A percentile compares a stretch with the other conserved stretches of the same genome.
Evolutionary conservation across 2,113 vertebrate species (phyloP).

Genomic region (Stigmatopora argus): DNA sequence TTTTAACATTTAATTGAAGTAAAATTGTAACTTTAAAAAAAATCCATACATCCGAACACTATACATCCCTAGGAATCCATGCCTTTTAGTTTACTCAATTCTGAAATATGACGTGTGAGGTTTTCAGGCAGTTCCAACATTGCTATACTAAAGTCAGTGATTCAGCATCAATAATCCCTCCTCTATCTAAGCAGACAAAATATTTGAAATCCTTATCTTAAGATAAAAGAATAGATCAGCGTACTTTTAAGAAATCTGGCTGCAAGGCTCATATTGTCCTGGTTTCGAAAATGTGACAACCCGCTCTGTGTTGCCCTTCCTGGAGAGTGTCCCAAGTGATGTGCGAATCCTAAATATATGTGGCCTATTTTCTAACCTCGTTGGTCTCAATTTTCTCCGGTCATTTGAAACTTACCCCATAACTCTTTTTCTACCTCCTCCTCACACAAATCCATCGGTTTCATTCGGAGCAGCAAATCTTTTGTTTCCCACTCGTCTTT

Average conservation of each 20-base stretch:
- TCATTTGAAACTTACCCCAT: conserved; percentile 56
- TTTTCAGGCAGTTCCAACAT: neutral
- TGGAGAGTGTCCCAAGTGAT: conserved; percentile 17
- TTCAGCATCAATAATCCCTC: neutral
- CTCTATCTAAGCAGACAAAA: neutral
- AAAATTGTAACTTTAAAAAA: too few species aligned
- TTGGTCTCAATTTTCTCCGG: conserved; percentile 62
- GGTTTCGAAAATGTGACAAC: conserved; percentile 62
- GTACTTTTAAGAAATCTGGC: neutral
- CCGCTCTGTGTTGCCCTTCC: conserved; percentile 48
- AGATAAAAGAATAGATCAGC: neutral
- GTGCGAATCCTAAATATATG: conserved; percentile 63
- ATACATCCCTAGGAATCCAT: too few species aligned
- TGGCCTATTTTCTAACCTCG: conserved; percentile 67
- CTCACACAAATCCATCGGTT: conserved; percentile 14
- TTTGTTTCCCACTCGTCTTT: conserved; percentile 15
- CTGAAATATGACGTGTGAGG: too few species aligned
- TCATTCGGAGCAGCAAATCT: conserved; percentile 16
- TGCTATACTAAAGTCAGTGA: neutral
- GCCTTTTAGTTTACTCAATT: too few species aligned
- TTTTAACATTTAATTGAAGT: too few species aligned
- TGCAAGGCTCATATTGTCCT: conserved; percentile 50
- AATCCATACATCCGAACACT: too few species aligned
- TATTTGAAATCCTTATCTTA: neutral
- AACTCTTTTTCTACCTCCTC: conserved; percentile 43